phyloP scores from a whole-genome alignment of 2,797 vertebrate species.

The Cygnus olor region DNA sequence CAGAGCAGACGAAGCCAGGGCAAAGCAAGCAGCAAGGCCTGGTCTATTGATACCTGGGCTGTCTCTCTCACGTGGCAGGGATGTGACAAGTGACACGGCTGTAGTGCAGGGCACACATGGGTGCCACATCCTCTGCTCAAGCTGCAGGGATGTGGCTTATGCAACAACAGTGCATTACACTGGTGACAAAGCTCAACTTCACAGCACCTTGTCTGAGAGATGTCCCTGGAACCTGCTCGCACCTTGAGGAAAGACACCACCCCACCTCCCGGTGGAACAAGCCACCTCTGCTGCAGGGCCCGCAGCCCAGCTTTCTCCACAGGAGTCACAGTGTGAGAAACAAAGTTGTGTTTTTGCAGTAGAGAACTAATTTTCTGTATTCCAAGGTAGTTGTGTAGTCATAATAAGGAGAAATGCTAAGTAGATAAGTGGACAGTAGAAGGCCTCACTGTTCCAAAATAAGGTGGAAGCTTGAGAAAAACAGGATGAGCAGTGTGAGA shows the following conservation, averaged over 20 bases:
- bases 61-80: not conserved
- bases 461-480: too few species aligned
- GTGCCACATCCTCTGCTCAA: not conserved
- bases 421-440: too few species aligned
- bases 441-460: too few species aligned
- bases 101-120: rapidly evolving
- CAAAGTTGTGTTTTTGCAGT: too few species aligned
- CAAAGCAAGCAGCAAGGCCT: not conserved
- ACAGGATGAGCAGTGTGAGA: too few species aligned
- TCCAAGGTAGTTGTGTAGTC: too few species aligned
- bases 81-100: not conserved
- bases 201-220: not conserved
- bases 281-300: too few species aligned
- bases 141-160: rapidly evolving
- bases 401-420: too few species aligned
- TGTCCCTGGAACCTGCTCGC: not conserved
- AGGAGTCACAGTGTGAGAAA: too few species aligned
- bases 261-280: too few species aligned
- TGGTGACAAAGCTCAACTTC: not conserved
- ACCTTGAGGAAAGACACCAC: not conserved
- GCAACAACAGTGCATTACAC: rapidly evolving
- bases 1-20: not conserved
- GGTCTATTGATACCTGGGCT: not conserved
- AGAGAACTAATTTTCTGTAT: too few species aligned
- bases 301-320: not conserved